Evolutionary conservation across 2,113 vertebrate species (phyloP).

Genomic region (Aspiorhynchus laticeps): DNA sequence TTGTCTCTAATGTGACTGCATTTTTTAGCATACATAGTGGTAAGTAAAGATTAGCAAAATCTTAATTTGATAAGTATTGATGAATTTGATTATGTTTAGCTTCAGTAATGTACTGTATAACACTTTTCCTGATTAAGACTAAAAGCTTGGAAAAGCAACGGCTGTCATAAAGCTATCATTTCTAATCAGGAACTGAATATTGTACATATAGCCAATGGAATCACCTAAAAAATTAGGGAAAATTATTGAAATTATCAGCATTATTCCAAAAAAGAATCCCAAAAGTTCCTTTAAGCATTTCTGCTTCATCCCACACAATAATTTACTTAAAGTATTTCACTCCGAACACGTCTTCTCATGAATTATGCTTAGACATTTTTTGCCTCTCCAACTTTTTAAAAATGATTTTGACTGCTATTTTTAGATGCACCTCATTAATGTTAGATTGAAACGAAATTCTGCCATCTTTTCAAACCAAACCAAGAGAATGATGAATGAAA

Average conservation of each 20-base stretch:
- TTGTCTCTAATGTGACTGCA: no score
- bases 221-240: background rate
- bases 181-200: background rate
- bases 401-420: background rate
- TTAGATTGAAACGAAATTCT: background rate
- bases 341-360: background rate
- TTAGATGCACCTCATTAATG: background rate
- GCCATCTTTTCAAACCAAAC: conserved; percentile 61
- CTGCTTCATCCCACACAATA: background rate
- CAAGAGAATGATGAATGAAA: conserved; percentile 63
- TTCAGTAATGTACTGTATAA: background rate
- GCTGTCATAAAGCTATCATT: background rate
- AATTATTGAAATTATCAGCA: background rate
- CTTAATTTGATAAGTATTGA: background rate
- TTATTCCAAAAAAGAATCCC: background rate
- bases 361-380: background rate
- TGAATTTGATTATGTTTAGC: background rate
- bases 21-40: background rate
- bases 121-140: background rate
- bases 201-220: background rate
- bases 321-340: background rate
- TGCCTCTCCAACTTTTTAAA: background rate
- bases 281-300: background rate
- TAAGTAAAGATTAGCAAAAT: background rate
- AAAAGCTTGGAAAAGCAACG: background rate